Percentiles rank a stretch among this genome's conserved stretches.
Conservation (phyloP, 2,113 vertebrate genomes). For the Urocynchramus pylzowi region DNA sequence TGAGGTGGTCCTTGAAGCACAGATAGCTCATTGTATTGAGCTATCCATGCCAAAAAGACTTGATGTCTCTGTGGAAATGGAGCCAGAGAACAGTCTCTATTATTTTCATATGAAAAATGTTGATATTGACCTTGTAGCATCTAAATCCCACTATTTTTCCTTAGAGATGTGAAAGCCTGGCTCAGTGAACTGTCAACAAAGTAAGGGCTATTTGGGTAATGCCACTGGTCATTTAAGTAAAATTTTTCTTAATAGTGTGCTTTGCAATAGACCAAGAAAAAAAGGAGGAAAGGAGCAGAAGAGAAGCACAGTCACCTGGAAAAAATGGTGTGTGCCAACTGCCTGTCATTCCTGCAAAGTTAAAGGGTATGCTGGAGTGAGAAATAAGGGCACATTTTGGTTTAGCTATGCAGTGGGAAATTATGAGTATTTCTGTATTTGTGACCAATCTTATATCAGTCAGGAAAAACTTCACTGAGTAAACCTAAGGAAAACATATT, state of each 20-base stretch:
- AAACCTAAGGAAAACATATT: not conserved
- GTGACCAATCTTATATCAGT: not conserved
- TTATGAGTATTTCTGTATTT: not conserved
- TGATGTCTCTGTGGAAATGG: not conserved
- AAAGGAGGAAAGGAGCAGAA: not conserved
- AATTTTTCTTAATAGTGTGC: not conserved
- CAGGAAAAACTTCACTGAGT: not conserved
- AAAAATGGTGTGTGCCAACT: not conserved
- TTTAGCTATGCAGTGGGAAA: not conserved
- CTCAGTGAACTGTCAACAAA: not conserved
- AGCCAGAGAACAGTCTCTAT: not conserved
- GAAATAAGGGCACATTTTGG: not conserved
- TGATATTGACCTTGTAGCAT: not conserved
- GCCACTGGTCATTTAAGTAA: not conserved
- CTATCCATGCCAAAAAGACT: not conserved
- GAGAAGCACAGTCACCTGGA: not conserved
- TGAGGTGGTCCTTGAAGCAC: not conserved
- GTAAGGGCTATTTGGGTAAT: not conserved
- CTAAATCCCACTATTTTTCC: not conserved
- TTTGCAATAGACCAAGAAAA: not conserved
- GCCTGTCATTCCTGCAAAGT: not conserved
- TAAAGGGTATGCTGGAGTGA: not conserved
- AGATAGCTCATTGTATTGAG: not conserved
- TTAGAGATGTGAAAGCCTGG: not conserved
- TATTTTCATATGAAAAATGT: not conserved